Evolutionary conservation across 1,140 invertebrate genomes (phyloP).

Genomic region (Formica selysi): DNA sequence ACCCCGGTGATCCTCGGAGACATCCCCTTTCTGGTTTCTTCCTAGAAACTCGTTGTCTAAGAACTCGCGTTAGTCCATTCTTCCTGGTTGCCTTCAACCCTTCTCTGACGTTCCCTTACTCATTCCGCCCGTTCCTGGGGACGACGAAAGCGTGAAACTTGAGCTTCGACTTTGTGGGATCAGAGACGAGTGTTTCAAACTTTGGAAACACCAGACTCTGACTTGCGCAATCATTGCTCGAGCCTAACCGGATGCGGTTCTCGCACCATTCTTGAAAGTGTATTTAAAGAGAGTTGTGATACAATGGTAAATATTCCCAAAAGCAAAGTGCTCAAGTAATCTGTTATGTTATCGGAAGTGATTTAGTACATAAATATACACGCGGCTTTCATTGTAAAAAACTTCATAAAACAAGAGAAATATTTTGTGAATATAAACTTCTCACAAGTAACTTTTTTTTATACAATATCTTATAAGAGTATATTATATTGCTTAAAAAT

Average conservation of each 20-base stretch:
- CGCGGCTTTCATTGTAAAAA: background rate
- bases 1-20: background rate
- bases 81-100: constrained; percentile 56
- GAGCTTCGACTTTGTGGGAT: constrained; percentile 72
- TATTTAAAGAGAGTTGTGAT: constrained; percentile 18
- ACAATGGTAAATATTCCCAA: background rate
- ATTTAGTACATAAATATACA: background rate
- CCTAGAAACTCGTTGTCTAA: constrained; percentile 65
- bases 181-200: constrained; percentile 66
- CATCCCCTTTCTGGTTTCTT: constrained; percentile 37
- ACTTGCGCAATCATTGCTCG: constrained; percentile 69
- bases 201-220: constrained; percentile 64
- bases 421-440: background rate
- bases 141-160: constrained; percentile 71
- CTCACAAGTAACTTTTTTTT: background rate
- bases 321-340: background rate
- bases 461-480: background rate
- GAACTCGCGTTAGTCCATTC: constrained; percentile 69
- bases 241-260: constrained; percentile 51
- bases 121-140: background rate
- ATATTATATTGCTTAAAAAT: background rate
- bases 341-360: background rate
- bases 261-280: constrained; percentile 12
- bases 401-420: background rate
- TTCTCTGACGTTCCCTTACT: constrained; percentile 22